Evolutionary conservation across 2,113 vertebrate species (phyloP).

Genomic region (Arothron firmamentum): DNA sequence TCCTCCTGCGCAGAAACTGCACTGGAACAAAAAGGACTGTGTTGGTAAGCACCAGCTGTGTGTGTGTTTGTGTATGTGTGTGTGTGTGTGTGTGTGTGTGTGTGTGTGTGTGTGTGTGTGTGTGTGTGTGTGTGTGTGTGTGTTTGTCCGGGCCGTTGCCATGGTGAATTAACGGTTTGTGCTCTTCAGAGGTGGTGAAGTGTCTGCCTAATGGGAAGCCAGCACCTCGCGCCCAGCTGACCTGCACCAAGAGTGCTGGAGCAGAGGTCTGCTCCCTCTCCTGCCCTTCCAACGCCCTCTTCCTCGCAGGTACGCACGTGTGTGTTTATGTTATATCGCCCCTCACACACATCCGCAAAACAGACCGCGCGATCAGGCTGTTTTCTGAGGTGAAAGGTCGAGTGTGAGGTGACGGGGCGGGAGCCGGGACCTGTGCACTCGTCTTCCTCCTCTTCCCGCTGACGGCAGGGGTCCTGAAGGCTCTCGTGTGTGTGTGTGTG

Average conservation of each 20-base stretch:
- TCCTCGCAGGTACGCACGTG: conserved; percentile 80
- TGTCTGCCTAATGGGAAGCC: conserved; percentile 83
- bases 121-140: conserved; percentile 2
- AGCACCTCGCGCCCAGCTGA: conserved; percentile 79
- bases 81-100: conserved; percentile 19
- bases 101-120: conserved; percentile 17
- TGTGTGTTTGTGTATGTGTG: too few relatives aligned
- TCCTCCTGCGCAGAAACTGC: conserved; percentile 82
- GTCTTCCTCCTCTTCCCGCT: conserved; percentile 5
- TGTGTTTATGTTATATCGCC: conserved; percentile 6
- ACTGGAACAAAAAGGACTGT: conserved; percentile 97
- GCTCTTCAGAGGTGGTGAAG: conserved; percentile 83
- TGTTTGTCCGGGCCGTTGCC: conserved; percentile 31
- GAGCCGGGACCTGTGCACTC: too few relatives aligned
- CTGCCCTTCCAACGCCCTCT: conserved; percentile 86
- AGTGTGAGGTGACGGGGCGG: too few relatives aligned
- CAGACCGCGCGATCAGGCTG: too few relatives aligned
- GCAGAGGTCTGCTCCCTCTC: conserved; percentile 88
- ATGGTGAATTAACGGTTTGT: conserved; percentile 60
- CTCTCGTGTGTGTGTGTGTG: conserved; percentile 33
- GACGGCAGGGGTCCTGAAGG: too few relatives aligned
- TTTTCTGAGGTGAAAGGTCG: too few relatives aligned
- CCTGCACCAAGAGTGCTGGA: conserved; percentile 81
- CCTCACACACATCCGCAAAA: background rate
- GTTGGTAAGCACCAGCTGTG: conserved; percentile 75